phyloP scores from a whole-genome alignment of 2,113 vertebrate genomes.

The Isurus oxyrinchus region DNA sequence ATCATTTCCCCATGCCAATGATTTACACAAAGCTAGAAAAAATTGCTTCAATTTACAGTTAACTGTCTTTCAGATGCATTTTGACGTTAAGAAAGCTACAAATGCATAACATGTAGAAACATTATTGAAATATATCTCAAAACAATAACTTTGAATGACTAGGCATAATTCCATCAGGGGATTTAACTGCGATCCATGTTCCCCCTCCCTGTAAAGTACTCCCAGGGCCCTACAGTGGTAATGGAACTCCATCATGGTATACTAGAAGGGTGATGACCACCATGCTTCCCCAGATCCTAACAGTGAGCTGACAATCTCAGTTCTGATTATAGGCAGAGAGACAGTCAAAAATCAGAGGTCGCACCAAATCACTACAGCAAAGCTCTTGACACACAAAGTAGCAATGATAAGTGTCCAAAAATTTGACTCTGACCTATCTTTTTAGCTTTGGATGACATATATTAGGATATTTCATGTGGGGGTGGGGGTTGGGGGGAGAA shows the following conservation, averaged over 20 bases:
- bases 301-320: neutral
- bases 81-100: neutral
- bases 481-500: neutral
- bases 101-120: neutral
- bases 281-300: neutral
- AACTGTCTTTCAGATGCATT: neutral
- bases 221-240: neutral
- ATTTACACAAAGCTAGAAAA: neutral
- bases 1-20: neutral
- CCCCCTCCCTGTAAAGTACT: neutral
- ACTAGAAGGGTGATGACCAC: neutral
- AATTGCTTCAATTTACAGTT: neutral
- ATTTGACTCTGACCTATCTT: neutral
- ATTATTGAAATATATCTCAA: too few species aligned
- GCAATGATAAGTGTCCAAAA: neutral
- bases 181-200: neutral
- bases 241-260: neutral
- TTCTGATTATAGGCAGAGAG: neutral
- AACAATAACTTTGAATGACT: too few species aligned
- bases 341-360: neutral
- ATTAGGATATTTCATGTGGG: neutral
- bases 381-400: neutral
- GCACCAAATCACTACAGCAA: neutral
- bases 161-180: neutral
- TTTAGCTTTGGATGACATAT: neutral